Evolutionary conservation across 2,888 invertebrate genomes (phyloP).

Genomic region (Amblyteles armatorius): DNA sequence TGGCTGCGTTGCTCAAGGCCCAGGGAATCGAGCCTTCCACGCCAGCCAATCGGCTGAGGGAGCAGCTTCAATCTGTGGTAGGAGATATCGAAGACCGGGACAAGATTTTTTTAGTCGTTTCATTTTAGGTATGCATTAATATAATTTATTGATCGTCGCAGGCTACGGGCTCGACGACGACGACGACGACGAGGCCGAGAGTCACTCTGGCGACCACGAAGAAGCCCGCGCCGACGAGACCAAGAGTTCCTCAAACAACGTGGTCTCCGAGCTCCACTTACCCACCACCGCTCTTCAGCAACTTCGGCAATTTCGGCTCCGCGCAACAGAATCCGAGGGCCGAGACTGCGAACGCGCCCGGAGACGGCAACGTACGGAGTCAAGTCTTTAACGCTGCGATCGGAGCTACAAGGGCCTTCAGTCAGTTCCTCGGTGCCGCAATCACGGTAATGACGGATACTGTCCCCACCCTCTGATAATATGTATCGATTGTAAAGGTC

Average conservation of each 20-base stretch:
- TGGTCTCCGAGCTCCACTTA: constrained; percentile 82
- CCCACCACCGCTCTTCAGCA: constrained; percentile 81
- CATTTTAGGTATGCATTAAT: not conserved
- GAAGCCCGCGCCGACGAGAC: constrained; percentile 80
- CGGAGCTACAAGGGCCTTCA: constrained; percentile 91
- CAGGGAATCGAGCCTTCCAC: constrained; percentile 91
- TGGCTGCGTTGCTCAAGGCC: constrained; percentile 90
- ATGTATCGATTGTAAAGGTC: not conserved
- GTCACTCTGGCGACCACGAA: constrained; percentile 53
- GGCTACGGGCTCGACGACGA: constrained; percentile 62
- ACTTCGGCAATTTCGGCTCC: constrained; percentile 76
- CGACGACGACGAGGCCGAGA: constrained; percentile 66
- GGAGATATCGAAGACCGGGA: constrained; percentile 85
- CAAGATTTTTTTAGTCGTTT: not conserved
- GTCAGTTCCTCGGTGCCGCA: constrained; percentile 91
- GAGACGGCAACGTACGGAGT: constrained; percentile 83
- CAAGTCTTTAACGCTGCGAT: constrained; percentile 90
- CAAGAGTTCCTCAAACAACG: constrained; percentile 79
- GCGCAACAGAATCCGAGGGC: constrained; percentile 55
- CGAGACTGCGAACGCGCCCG: constrained; percentile 40
- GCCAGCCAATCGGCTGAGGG: constrained; percentile 87
- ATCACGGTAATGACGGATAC: constrained; percentile 87
- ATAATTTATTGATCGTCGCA: not conserved
- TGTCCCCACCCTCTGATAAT: constrained; percentile 25
- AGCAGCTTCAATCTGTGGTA: constrained; percentile 87